These are phyloP conservation scores for Neolamprologus sp. DNA, from an alignment of 2,113 vertebrate species.

Conservation along the genomic window DNA sequence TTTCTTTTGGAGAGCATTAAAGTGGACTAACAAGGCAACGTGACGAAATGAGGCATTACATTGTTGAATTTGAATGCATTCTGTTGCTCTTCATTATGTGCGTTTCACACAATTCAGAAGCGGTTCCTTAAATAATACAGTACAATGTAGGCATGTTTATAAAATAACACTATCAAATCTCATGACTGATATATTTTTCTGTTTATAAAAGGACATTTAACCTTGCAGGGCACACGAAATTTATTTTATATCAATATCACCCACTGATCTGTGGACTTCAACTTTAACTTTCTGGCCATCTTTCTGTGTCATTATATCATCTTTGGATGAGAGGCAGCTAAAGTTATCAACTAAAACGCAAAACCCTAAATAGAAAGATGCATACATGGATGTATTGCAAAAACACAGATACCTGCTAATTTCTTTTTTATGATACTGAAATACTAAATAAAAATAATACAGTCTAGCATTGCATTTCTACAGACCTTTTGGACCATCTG, in stretches of 20 bases:
- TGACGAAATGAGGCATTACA: neutral
- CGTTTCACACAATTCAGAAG: neutral
- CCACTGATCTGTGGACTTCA: neutral
- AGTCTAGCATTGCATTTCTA: neutral
- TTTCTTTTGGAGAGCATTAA: neutral
- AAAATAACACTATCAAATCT: too few species aligned
- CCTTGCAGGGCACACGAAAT: fast-evolving
- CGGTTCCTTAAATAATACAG: neutral
- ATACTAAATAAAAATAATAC: neutral
- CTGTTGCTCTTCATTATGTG: neutral
- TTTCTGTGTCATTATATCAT: neutral
- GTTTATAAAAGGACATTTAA: neutral
- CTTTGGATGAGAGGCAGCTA: neutral
- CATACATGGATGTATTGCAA: neutral
- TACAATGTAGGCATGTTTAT: neutral
- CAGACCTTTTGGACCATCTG: neutral
- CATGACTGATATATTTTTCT: neutral
- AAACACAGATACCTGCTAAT: neutral
- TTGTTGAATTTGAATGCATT: neutral
- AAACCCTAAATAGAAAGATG: neutral
- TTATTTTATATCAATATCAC: neutral
- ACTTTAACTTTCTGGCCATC: neutral
- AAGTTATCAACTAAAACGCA: fast-evolving
- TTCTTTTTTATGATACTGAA: neutral
- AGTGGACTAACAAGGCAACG: neutral